A percentile compares a stretch with the other conserved stretches of the same genome.
Evolutionary conservation across 1,140 invertebrate genomes (phyloP).

Genomic region (Muscidifurax raptorellus): DNA sequence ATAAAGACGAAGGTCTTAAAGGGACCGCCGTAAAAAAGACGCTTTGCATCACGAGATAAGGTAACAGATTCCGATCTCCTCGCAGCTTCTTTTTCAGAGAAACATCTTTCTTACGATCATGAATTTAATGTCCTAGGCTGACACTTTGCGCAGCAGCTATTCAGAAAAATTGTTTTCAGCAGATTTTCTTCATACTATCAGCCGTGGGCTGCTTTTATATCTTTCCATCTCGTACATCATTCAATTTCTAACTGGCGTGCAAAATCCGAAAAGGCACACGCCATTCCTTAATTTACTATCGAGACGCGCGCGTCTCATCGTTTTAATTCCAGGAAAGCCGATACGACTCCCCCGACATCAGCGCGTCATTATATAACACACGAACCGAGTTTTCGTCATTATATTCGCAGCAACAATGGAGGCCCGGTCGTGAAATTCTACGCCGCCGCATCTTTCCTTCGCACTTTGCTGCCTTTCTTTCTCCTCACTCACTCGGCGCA

Average conservation of each 20-base stretch:
- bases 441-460: not conserved
- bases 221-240: not conserved
- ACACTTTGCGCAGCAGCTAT: slow-evolving; percentile 16
- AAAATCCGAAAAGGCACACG: too few species aligned
- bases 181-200: not conserved
- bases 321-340: not conserved
- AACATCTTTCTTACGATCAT: slow-evolving; percentile 51
- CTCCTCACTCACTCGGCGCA: slow-evolving; percentile 41
- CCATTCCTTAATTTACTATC: not conserved
- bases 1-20: slow-evolving; percentile 64
- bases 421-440: slow-evolving; percentile 1
- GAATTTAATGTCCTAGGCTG: slow-evolving; percentile 42
- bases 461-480: not conserved
- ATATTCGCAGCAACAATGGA: not conserved
- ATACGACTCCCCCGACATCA: too few species aligned
- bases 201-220: not conserved
- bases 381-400: not conserved
- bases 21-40: slow-evolving; percentile 65
- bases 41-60: slow-evolving; percentile 62
- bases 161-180: slow-evolving; percentile 25
- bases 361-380: not conserved
- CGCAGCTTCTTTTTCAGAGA: slow-evolving; percentile 44
- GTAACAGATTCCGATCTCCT: slow-evolving; percentile 64
- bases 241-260: not conserved
- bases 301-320: not conserved